A percentile compares a stretch with the other conserved stretches of the same genome.
Evolutionary conservation across 2,888 invertebrate species (phyloP).

Genomic region (Sarcophaga caerulescens): DNA sequence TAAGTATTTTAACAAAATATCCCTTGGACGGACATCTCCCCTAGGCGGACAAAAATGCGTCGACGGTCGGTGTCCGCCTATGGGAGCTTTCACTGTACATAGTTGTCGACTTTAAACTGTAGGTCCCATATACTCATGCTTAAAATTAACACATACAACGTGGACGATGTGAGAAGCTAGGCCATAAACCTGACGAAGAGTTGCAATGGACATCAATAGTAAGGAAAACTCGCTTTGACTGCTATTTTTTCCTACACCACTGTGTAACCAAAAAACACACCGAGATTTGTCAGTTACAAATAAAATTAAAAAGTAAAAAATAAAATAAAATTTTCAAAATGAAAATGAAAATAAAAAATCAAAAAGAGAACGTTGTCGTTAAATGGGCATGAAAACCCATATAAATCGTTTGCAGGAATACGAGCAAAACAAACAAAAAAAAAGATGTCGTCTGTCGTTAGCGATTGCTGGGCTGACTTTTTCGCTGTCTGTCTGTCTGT

Average conservation of each 20-base stretch:
- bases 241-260: conserved; percentile 20
- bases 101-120: no score
- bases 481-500: neutral
- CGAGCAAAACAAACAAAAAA: conserved; percentile 7
- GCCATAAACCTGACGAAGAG: no score
- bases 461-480: conserved; percentile 15
- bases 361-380: conserved; percentile 45
- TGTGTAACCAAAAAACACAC: conserved; percentile 23
- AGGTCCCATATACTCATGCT: no score
- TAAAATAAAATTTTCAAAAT: conserved; percentile 16
- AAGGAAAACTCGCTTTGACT: neutral
- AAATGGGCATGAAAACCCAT: conserved; percentile 42
- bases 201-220: no score
- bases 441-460: conserved; percentile 41
- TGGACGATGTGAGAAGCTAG: no score
- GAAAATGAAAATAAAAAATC: conserved; percentile 26
- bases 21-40: no score
- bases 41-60: no score
- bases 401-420: conserved; percentile 22
- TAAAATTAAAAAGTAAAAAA: conserved; percentile 54
- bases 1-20: no score
- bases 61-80: no score
- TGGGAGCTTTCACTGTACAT: no score
- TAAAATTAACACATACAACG: no score
- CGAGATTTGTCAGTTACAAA: conserved; percentile 62